Percentiles rank a stretch among this genome's conserved stretches.
Evolutionary conservation across 2,113 vertebrate species (phyloP).

Genomic region (Strix aluco): DNA sequence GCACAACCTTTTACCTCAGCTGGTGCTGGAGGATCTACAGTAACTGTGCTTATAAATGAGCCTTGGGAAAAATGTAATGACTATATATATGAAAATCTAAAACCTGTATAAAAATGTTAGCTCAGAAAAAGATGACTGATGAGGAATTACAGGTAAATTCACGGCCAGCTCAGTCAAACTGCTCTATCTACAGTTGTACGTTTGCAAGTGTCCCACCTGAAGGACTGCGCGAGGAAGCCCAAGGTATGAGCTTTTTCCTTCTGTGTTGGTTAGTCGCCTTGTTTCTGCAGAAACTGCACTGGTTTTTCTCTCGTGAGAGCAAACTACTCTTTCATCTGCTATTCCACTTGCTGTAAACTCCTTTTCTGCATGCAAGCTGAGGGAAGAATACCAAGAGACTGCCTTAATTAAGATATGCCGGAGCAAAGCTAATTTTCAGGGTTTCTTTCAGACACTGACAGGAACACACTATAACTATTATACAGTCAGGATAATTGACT

Average conservation of each 20-base stretch:
- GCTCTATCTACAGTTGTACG: fast-evolving
- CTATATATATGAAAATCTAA: neutral
- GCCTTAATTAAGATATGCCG: neutral
- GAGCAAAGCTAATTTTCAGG: neutral
- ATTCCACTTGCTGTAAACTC: neutral
- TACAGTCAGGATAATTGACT: neutral
- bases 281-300: neutral
- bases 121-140: neutral
- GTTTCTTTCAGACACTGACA: neutral
- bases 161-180: neutral
- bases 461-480: neutral
- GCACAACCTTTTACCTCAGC: no score
- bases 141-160: neutral
- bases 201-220: no score
- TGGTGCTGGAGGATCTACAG: neutral
- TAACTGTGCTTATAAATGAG: neutral
- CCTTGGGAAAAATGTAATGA: neutral
- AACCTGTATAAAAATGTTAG: neutral
- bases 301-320: neutral
- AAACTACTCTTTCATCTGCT: neutral
- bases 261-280: neutral
- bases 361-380: neutral
- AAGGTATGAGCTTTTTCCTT: neutral
- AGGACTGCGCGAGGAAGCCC: neutral
- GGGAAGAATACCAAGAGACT: neutral